A percentile compares a stretch with the other conserved stretches of the same genome.
These are phyloP conservation scores for Platygyra sinensis DNA, from an alignment of 64 coral and sea anemone species.

Conservation along the genomic window DNA sequence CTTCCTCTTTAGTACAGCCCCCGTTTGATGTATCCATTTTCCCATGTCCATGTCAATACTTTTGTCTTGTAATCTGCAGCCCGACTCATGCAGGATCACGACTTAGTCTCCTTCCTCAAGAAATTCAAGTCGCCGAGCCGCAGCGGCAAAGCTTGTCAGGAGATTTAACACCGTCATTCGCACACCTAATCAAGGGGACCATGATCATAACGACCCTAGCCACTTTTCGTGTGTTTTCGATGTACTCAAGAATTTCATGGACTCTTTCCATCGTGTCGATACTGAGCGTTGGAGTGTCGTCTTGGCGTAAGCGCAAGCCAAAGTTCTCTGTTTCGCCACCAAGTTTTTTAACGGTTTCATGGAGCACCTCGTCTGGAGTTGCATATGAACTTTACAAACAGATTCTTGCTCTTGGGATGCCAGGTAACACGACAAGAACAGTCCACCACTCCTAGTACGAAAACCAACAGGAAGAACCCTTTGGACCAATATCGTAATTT, in stretches of 20 bases:
- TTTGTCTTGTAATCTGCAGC: not conserved
- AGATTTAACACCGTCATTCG: not conserved
- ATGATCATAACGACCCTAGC: slow-evolving; percentile 26
- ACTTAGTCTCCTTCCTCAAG: not conserved
- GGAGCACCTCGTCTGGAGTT: not conserved
- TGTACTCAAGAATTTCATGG: not conserved
- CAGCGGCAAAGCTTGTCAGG: not conserved
- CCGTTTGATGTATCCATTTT: slow-evolving; percentile 14
- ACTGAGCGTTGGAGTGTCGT: not conserved
- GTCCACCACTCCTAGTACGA: slow-evolving; percentile 4
- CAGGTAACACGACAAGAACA: slow-evolving; percentile 20
- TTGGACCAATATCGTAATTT: not conserved
- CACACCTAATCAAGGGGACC: not conserved
- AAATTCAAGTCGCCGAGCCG: not conserved
- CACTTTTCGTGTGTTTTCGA: not conserved
- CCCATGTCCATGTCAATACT: slow-evolving; percentile 4
- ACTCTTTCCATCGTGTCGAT: not conserved
- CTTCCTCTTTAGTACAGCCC: not conserved
- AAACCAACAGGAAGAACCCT: slow-evolving; percentile 14
- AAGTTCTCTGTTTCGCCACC: slow-evolving; percentile 37
- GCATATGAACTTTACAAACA: slow-evolving; percentile 32
- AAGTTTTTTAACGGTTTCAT: not conserved
- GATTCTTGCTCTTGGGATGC: slow-evolving; percentile 8
- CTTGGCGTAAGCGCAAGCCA: too few relatives aligned
- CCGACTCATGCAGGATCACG: not conserved